These are phyloP conservation scores for Sebastiscus tertius DNA, from an alignment of 2,797 vertebrate genomes.

Conservation along the genomic window DNA sequence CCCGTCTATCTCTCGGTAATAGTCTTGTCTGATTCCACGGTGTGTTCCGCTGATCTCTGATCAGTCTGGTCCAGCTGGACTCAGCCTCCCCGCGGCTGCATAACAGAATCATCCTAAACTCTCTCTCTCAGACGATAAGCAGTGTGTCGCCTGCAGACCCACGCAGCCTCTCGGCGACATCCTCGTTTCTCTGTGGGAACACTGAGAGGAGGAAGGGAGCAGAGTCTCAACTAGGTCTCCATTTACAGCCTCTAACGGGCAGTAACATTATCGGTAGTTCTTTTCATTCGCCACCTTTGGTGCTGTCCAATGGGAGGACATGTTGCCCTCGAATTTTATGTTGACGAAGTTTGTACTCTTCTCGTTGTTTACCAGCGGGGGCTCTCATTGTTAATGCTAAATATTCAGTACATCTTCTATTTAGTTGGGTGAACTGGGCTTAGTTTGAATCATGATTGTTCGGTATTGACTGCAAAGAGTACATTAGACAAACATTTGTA, in stretches of 20 bases:
- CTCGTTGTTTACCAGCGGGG: neutral
- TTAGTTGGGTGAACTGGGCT: neutral
- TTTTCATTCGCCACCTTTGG: neutral
- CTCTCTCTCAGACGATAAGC: conserved; percentile 57
- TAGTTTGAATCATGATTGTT: neutral
- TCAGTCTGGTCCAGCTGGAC: conserved; percentile 63
- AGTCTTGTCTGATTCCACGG: conserved; percentile 66
- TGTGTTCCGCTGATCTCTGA: conserved; percentile 67
- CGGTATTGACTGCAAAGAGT: neutral
- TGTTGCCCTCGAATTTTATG: neutral
- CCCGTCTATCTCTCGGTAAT: conserved; percentile 57
- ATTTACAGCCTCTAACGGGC: neutral
- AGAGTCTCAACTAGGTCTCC: conserved; percentile 11
- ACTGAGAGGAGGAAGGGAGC: neutral
- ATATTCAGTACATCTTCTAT: neutral
- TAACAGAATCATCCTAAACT: conserved; percentile 55
- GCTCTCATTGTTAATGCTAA: neutral
- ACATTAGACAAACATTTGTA: neutral
- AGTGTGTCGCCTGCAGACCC: conserved; percentile 62
- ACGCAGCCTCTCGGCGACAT: conserved; percentile 34
- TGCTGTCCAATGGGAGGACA: neutral
- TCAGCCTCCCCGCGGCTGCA: conserved; percentile 55
- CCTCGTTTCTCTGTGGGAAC: conserved; percentile 42
- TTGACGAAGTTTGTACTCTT: neutral
- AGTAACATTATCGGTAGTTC: neutral